A percentile compares a stretch with the other conserved stretches of the same genome.
These are phyloP conservation scores for Cheilosia vernalis DNA, from an alignment of 2,888 invertebrate species.

Conservation along the genomic window DNA sequence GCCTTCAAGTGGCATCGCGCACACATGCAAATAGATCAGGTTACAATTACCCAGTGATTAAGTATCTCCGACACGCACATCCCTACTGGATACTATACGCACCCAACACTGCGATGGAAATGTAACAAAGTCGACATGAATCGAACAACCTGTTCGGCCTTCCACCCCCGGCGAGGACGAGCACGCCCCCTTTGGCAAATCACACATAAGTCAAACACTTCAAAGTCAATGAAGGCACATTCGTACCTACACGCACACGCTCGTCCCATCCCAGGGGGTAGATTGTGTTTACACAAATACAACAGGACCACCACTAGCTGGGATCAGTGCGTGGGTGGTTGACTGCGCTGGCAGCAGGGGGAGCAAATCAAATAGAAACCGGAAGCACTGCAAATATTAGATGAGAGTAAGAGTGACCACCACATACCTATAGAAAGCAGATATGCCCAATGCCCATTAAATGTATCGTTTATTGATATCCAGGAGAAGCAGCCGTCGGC, in stretches of 20 bases:
- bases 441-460: constrained; percentile 74
- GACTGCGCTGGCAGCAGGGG: constrained; percentile 3
- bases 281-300: constrained; percentile 72
- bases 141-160: constrained; percentile 70
- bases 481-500: constrained; percentile 40
- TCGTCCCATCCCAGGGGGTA: constrained; percentile 56
- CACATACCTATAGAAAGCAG: constrained; percentile 54
- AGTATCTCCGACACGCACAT: constrained; percentile 66
- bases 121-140: constrained; percentile 67
- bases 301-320: constrained; percentile 63
- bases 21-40: constrained; percentile 75
- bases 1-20: constrained; percentile 67
- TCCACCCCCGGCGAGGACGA: constrained; percentile 39
- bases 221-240: constrained; percentile 72
- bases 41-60: constrained; percentile 73
- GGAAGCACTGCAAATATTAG: constrained; percentile 73
- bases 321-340: constrained; percentile 35
- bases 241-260: constrained; percentile 48
- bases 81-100: constrained; percentile 27
- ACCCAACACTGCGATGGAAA: constrained; percentile 58
- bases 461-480: constrained; percentile 76
- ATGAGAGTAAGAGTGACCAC: constrained; percentile 48
- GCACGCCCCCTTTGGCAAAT: constrained; percentile 72
- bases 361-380: constrained; percentile 72
- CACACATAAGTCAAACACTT: constrained; percentile 76